Base-by-base conservation (phyloP, 2,113 vertebrate species). In the Phainopepla nitens region DNA sequence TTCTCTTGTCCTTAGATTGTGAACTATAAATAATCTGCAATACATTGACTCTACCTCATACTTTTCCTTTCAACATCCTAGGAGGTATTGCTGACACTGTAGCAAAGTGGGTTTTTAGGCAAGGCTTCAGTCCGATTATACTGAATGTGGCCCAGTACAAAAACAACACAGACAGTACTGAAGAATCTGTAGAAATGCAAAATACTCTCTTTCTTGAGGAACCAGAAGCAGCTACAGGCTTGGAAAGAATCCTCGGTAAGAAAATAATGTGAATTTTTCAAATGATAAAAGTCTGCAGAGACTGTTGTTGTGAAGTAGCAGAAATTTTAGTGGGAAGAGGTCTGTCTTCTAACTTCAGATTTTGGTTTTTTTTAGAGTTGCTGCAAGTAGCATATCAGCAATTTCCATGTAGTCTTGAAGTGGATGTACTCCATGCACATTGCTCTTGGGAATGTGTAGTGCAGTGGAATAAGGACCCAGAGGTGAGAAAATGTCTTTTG, bases 401-500 rank as follows among this genome's bases (percentile, higher is more conserved):
- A 22, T 99, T 99, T 93, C 99, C 99, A 2, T 99, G 98, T 94
- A 99, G 99, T 60, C 99, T 99, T 11, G 98, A 99, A 72, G 97
- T 98, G 5, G 99, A 99, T 91, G 90, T 99, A 85, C 97, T 99
- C 50, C 98, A 99, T 7, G 98, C 99, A 1, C 99, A 99, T 87
- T 99, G 99, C 96, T 99, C 98, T 94, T 99, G 99, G 99, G 99
- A 99, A 57, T 99, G 99, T 10, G 98, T 99, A 35, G 99, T 99
- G 39, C 99, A 99, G 96, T 99, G 99, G 99, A 99, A 99, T 97
- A 99, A 99, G 94, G 99, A 99, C 95, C 98, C 99, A 5, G 99
- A 99, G 99, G 99, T 99, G 94, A 92, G 89, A 17, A 11, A 75
- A 70, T 39, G 51, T 71, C 21, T 62, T 78, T 51, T 93, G 25